Conservation (phyloP, 2,888 invertebrate species). For the Sinopyrophorus schimmeli region DNA sequence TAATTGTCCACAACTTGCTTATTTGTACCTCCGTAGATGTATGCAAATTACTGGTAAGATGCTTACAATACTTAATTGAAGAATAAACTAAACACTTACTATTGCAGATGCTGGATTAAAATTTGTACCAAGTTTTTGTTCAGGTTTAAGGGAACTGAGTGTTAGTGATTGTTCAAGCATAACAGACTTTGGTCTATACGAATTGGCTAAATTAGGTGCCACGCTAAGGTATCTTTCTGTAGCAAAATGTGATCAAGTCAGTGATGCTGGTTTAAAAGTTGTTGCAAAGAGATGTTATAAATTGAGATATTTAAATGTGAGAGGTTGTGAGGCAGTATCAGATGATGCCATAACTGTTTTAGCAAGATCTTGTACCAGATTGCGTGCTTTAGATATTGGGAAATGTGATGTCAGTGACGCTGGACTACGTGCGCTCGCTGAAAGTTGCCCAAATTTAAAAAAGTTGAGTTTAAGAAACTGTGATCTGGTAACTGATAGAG, state of each 20-base stretch:
- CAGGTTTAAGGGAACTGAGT: slow-evolving; percentile 80
- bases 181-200: slow-evolving; percentile 89
- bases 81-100: slow-evolving; percentile 27
- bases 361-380: slow-evolving; percentile 81
- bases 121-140: slow-evolving; percentile 87
- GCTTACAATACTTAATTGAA: not conserved
- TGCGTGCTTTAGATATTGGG: slow-evolving; percentile 87
- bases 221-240: slow-evolving; percentile 91
- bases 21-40: slow-evolving; percentile 86
- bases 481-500: slow-evolving; percentile 87
- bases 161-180: slow-evolving; percentile 89
- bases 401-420: slow-evolving; percentile 93
- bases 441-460: slow-evolving; percentile 87
- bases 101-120: slow-evolving; percentile 84
- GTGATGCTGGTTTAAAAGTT: slow-evolving; percentile 86
- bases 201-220: slow-evolving; percentile 84
- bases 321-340: slow-evolving; percentile 93
- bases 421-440: slow-evolving; percentile 82
- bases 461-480: slow-evolving; percentile 89
- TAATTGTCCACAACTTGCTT: slow-evolving; percentile 84
- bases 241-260: slow-evolving; percentile 91
- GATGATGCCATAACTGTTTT: slow-evolving; percentile 88
- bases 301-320: slow-evolving; percentile 84
- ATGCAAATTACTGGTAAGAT: slow-evolving; percentile 77
- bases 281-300: slow-evolving; percentile 87